These are phyloP conservation scores for Leptopilina clavipes DNA, from an alignment of 1,140 invertebrate species.

Conservation along the genomic window DNA sequence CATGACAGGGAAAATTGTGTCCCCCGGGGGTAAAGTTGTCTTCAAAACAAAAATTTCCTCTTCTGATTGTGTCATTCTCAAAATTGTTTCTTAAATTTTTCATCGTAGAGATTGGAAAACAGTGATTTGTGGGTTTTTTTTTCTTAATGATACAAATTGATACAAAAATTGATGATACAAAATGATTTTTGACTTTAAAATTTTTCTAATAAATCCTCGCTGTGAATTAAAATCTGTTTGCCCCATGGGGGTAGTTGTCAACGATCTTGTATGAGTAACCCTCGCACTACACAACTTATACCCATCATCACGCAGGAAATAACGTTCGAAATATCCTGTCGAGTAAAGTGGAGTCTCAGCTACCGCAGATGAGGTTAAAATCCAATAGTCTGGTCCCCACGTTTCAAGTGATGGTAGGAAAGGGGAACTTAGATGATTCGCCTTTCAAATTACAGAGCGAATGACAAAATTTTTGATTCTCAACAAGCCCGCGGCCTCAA, in stretches of 20 bases:
- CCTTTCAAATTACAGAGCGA: constrained; percentile 62
- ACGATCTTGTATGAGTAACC: constrained; percentile 48
- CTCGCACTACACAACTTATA: constrained; percentile 48
- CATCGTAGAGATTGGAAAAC: too few species aligned
- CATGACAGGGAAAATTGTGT: constrained; percentile 69
- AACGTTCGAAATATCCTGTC: constrained; percentile 59
- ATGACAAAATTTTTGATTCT: constrained; percentile 70
- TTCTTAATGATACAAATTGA: too few species aligned
- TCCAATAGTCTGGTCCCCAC: constrained; percentile 67
- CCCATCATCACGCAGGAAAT: constrained; percentile 60
- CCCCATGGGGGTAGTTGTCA: constrained; percentile 48
- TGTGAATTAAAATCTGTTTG: constrained; percentile 41
- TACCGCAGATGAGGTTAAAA: constrained; percentile 69
- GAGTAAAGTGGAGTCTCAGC: constrained; percentile 59
- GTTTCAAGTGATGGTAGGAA: constrained; percentile 38
- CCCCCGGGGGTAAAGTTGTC: constrained; percentile 51
- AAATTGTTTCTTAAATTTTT: constrained; percentile 18
- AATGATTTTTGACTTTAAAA: too few species aligned
- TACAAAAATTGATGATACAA: too few species aligned
- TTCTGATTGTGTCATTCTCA: too few species aligned
- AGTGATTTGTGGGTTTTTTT: too few species aligned
- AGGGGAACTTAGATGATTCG: constrained; percentile 31
- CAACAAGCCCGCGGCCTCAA: constrained; percentile 44
- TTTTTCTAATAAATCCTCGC: too few species aligned
- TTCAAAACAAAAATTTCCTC: constrained; percentile 13